These are phyloP conservation scores for Ophioninae sp. DNA, from an alignment of 2,888 invertebrate genomes.

Conservation along the genomic window DNA sequence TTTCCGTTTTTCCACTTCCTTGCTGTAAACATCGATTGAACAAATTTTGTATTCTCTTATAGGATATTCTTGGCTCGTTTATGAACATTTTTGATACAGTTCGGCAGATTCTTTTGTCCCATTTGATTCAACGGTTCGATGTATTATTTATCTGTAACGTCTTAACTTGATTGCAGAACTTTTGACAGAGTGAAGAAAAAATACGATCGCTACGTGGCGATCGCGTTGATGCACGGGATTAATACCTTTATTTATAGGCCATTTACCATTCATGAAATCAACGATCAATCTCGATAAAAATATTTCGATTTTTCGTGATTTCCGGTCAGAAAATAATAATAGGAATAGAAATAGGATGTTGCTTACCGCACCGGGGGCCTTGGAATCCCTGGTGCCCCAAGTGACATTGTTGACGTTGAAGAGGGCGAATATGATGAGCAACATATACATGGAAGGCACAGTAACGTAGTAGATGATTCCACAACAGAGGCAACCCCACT, in stretches of 20 bases:
- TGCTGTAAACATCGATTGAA: background rate
- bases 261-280: too few species aligned
- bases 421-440: constrained; percentile 94
- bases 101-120: too few species aligned
- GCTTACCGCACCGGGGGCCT: constrained; percentile 42
- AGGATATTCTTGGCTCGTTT: background rate
- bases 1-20: constrained; percentile 8
- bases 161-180: background rate
- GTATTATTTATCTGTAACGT: background rate
- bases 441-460: constrained; percentile 96
- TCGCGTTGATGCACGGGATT: too few species aligned
- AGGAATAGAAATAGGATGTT: background rate
- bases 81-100: background rate
- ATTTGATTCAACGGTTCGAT: background rate
- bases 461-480: constrained; percentile 93
- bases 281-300: too few species aligned
- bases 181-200: too few species aligned
- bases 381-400: constrained; percentile 95
- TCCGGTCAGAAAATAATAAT: background rate
- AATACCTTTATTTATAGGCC: too few species aligned
- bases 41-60: background rate
- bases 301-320: too few species aligned
- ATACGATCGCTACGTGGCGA: too few species aligned
- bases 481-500: constrained; percentile 88
- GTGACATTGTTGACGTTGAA: constrained; percentile 96